Percentiles rank a stretch among this genome's conserved stretches.
Evolutionary conservation across 2,113 vertebrate genomes (phyloP).

Genomic region (Ctenodactylus gundi): DNA sequence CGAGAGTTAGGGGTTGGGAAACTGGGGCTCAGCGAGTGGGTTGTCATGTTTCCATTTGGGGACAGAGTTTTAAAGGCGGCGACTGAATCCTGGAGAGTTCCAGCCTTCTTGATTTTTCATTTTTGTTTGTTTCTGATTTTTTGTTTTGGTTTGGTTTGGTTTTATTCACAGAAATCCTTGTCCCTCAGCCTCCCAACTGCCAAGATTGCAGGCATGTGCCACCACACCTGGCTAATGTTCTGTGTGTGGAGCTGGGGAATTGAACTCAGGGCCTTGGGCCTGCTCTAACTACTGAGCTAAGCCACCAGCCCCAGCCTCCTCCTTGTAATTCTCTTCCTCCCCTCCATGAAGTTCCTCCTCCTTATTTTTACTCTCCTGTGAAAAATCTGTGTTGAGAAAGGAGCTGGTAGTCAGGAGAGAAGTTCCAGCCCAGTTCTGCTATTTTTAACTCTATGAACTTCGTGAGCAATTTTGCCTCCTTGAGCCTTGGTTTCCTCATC

Average conservation of each 20-base stretch:
- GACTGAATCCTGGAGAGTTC: neutral
- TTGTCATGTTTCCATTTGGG: neutral
- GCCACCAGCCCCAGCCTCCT: neutral
- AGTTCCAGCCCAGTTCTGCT: neutral
- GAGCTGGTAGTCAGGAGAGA: neutral
- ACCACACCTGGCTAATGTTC: too few species aligned
- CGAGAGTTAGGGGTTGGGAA: neutral
- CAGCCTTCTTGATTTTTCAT: neutral
- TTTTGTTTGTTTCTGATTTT: too few species aligned
- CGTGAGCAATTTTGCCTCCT: neutral
- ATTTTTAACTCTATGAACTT: neutral
- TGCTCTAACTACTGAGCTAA: too few species aligned
- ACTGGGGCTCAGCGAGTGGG: neutral
- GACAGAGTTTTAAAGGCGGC: neutral
- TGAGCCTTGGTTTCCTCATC: neutral
- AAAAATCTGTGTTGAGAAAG: constrained; percentile 31
- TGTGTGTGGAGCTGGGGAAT: too few species aligned
- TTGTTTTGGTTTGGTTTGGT: too few species aligned
- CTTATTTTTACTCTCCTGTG: neutral
- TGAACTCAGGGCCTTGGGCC: too few species aligned
- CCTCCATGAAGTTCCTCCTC: neutral
- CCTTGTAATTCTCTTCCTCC: neutral
- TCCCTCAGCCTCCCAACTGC: too few species aligned
- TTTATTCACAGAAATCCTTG: too few species aligned
- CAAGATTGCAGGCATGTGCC: too few species aligned